Percentiles rank a stretch among this genome's conserved stretches.
These are phyloP conservation scores for Tachysurus vachellii DNA, from an alignment of 2,113 vertebrate species.

Conservation along the genomic window DNA sequence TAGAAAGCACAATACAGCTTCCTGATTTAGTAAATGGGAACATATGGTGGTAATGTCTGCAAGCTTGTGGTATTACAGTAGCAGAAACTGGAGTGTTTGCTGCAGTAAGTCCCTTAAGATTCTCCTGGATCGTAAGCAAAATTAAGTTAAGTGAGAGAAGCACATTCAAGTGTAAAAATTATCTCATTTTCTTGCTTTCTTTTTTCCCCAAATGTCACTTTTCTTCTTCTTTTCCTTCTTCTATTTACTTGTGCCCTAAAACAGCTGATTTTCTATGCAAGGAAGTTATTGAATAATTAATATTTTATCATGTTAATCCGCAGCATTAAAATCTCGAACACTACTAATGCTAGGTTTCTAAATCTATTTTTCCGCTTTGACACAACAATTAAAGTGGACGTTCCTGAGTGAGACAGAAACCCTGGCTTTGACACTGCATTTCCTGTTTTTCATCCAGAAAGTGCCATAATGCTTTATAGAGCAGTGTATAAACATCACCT, in stretches of 20 bases:
- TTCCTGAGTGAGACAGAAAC: not conserved
- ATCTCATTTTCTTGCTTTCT: not conserved
- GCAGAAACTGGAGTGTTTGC: not conserved
- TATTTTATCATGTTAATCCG: not conserved
- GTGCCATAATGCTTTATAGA: slow-evolving; percentile 67
- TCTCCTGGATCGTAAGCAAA: not conserved
- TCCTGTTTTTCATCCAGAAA: slow-evolving; percentile 63
- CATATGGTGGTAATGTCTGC: slow-evolving; percentile 7
- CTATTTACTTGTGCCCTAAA: not conserved
- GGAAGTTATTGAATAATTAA: not conserved
- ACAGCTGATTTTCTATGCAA: not conserved
- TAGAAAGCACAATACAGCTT: not conserved
- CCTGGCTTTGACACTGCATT: slow-evolving; percentile 50
- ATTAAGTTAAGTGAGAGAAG: not conserved
- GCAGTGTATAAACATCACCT: slow-evolving; percentile 72
- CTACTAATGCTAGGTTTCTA: not conserved
- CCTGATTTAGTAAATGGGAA: not conserved
- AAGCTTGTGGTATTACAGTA: not conserved
- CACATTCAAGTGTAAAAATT: not conserved
- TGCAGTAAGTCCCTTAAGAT: not conserved
- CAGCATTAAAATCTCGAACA: not conserved
- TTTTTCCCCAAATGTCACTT: not conserved
- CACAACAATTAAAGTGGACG: not conserved
- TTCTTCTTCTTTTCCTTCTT: not conserved
- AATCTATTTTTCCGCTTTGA: not conserved